Base-by-base conservation (phyloP, 2,797 vertebrate genomes). In the Atherinosoma microstoma region DNA sequence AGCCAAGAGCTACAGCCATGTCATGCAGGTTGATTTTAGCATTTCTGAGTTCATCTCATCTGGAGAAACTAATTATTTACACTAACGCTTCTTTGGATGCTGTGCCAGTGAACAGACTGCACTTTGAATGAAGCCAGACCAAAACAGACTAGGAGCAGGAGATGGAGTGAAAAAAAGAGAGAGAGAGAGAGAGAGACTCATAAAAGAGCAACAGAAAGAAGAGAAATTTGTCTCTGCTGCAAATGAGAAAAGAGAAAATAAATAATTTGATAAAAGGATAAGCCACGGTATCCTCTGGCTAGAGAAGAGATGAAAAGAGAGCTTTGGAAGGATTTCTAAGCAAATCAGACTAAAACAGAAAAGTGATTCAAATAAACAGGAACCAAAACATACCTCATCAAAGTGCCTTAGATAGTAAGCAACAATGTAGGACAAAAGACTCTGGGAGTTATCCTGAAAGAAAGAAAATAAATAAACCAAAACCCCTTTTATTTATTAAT, bases 321-420 rank as follows among this genome's bases (percentile, higher is more conserved):
- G 91, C 87, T 90, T 89, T 92, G 91, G 91, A 93, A 91, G 90
- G 89, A 93, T 91, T 92, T 94, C 91, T 93, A 85, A 93, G 91
- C 87, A 92, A 94, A 91, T 92, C 87, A 91, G 89, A 84, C 75
- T 83, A 80, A 87, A 91, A 90, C 84, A 87, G 67, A 88, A 84
- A 92, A 90, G 80, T 84, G 75, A 92, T 86, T 92, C 82, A 91
- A 94, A 93, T 80, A 93, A 95, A 95, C 93, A 94, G 87, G 87
- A 92, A 93, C 83, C 83, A 87, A 93, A 87, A 95, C 96, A 94
- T 94, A 99, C 98, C 96, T 98, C 96, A 94, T 98, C 97, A 95
- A 99, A 98, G 94, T 99, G 96, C 86, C 94, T 97, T 79, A 99
- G 94, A 94, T 98, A 98, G 93, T 98, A 98, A 59, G 97, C 96